Percentiles rank a stretch among this genome's conserved stretches.
Evolutionary conservation across 92 coral and sea anemone species (phyloP).

Genomic region (Actinostola sp.): DNA sequence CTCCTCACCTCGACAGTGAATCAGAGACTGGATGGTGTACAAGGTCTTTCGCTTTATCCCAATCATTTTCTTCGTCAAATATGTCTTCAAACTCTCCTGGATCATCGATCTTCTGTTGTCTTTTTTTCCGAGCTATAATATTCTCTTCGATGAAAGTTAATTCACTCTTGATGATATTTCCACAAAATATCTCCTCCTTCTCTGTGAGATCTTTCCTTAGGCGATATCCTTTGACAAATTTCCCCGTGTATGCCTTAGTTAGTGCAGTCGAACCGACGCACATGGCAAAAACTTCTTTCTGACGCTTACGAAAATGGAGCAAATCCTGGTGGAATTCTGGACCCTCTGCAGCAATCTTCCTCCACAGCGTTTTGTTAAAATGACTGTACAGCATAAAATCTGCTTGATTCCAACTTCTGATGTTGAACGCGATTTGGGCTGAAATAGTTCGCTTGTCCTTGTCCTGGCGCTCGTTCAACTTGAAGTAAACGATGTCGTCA

Average conservation of each 20-base stretch:
- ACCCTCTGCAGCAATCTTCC: slow-evolving; percentile 56
- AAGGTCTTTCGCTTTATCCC: slow-evolving; percentile 63
- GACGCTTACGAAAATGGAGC: slow-evolving; percentile 43
- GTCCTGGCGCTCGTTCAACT: slow-evolving; percentile 55
- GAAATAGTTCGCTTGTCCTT: slow-evolving; percentile 32
- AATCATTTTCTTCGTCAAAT: slow-evolving; percentile 51
- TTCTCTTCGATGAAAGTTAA: slow-evolving; percentile 39
- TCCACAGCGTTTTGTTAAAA: slow-evolving; percentile 66
- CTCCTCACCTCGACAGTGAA: too few species aligned
- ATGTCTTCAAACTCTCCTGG: slow-evolving; percentile 41
- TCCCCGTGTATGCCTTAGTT: slow-evolving; percentile 37
- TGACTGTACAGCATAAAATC: slow-evolving; percentile 62
- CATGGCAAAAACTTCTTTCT: slow-evolving; percentile 35
- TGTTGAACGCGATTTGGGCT: slow-evolving; percentile 16
- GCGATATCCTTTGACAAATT: slow-evolving; percentile 64
- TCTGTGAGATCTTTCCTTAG: slow-evolving; percentile 28
- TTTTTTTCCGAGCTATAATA: slow-evolving; percentile 22
- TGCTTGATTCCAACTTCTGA: slow-evolving; percentile 77
- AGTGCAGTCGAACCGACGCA: slow-evolving; percentile 43
- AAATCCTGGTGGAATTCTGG: slow-evolving; percentile 62
- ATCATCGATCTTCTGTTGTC: slow-evolving; percentile 3
- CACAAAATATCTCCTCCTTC: slow-evolving; percentile 25
- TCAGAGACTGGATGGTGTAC: slow-evolving; percentile 17
- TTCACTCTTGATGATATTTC: slow-evolving; percentile 43
- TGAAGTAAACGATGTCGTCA: slow-evolving; percentile 65